Percentiles rank a stretch among this genome's conserved stretches.
These are phyloP conservation scores for Aramus guarauna DNA, from an alignment of 2,113 vertebrate genomes.

Conservation along the genomic window DNA sequence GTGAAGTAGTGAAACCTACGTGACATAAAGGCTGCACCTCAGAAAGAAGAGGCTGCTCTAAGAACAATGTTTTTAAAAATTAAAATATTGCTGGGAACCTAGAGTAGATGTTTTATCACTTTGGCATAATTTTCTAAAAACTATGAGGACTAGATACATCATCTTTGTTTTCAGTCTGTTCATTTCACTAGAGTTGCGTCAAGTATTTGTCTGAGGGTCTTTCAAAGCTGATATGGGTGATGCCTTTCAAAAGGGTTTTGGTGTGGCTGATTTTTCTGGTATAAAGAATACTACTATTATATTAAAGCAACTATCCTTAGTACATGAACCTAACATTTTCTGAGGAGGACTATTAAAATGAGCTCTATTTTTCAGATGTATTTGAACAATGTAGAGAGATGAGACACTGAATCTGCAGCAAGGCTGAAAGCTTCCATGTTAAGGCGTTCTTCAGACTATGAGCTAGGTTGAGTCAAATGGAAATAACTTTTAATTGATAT, in stretches of 20 bases:
- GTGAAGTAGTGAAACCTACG: background rate
- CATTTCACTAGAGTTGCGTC: background rate
- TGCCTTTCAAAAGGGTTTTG: background rate
- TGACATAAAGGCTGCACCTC: background rate
- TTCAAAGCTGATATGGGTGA: background rate
- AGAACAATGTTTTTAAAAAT: background rate
- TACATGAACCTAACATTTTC: background rate
- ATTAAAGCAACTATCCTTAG: background rate
- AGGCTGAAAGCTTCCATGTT: background rate
- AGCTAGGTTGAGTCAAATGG: background rate
- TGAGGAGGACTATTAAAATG: background rate
- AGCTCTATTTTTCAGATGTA: background rate
- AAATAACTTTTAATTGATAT: conserved; percentile 8
- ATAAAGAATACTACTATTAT: background rate
- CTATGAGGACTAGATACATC: background rate
- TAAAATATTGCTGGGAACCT: background rate
- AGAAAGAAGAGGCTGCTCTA: background rate
- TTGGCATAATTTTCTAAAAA: background rate
- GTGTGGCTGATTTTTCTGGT: background rate
- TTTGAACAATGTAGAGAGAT: background rate
- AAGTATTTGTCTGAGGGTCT: background rate
- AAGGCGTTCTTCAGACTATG: background rate
- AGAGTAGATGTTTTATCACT: background rate
- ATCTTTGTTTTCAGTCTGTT: background rate
- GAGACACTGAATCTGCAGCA: background rate